A percentile compares a stretch with the other conserved stretches of the same genome.
These are phyloP conservation scores for Montipora sp. DNA, from an alignment of 64 coral and sea anemone genomes.

Conservation along the genomic window DNA sequence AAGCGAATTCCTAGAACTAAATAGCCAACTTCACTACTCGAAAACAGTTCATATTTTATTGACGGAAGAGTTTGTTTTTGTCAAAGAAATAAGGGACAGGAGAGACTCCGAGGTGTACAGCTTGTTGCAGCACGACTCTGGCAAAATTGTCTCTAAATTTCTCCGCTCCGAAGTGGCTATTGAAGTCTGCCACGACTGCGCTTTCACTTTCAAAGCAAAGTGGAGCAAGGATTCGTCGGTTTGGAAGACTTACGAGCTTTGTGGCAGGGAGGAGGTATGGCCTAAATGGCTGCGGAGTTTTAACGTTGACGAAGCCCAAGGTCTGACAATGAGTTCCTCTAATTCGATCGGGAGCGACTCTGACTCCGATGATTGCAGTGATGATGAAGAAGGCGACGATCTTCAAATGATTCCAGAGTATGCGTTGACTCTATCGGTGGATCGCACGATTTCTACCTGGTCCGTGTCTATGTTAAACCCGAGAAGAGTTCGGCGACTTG, in stretches of 20 bases:
- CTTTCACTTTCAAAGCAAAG: slow-evolving; percentile 73
- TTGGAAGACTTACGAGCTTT: slow-evolving; percentile 70
- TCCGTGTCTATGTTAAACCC: slow-evolving; percentile 73
- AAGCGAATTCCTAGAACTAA: slow-evolving; percentile 64
- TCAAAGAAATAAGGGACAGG: slow-evolving; percentile 53
- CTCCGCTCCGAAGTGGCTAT: slow-evolving; percentile 43
- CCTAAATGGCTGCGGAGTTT: slow-evolving; percentile 67
- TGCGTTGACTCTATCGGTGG: slow-evolving; percentile 31
- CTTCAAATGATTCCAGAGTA: slow-evolving; percentile 38
- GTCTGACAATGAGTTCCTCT: background rate
- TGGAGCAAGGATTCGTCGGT: slow-evolving; percentile 22
- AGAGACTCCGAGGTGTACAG: slow-evolving; percentile 5
- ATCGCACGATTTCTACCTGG: slow-evolving; percentile 61
- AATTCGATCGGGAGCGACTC: slow-evolving; percentile 13
- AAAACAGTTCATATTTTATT: slow-evolving; percentile 69
- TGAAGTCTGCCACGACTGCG: slow-evolving; percentile 52
- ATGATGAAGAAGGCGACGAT: slow-evolving; percentile 56
- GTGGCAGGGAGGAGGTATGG: slow-evolving; percentile 59
- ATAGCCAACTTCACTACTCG: slow-evolving; percentile 48
- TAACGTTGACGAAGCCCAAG: background rate
- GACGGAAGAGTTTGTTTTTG: slow-evolving; percentile 66
- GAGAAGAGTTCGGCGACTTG: slow-evolving; percentile 59
- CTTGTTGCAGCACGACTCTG: slow-evolving; percentile 55
- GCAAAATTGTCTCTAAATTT: slow-evolving; percentile 61
- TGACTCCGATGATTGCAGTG: slow-evolving; percentile 32